Base-by-base conservation (phyloP, 2,797 vertebrate species). In the Mergus octosetaceus region DNA sequence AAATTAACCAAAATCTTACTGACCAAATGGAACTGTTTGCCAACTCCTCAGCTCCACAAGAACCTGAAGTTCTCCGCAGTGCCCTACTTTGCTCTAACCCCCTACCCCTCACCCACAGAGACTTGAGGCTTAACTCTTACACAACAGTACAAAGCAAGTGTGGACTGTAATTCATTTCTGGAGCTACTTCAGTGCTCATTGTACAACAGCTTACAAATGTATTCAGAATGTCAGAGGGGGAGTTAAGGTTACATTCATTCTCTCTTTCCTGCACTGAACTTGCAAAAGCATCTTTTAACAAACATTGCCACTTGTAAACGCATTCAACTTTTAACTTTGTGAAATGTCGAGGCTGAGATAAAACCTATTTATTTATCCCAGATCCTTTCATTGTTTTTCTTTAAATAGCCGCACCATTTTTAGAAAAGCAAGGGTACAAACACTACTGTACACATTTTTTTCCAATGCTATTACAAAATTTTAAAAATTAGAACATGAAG, bases 391-490 rank as follows among this genome's bases (percentile, higher is more conserved):
- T 4, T 47, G 4, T 7, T 92, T 90, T 43, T 41, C 28, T 77
- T 89, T 60, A 73, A 75, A 86, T 4, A 74, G 21, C 3, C 9
- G 18, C 84, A 75, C 11, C 39, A 47, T 28, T 76, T 74, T 68
- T 68, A 92, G n/a, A 25, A 76, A 73, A 78, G 56, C 16, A 14
- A 90, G 90, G 24, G 21, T 22, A 65, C 71, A 32, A 38, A 1
- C 28, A 57, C n/a, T 0, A 0, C 2, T 39, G 10, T 28, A 77
- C 7, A 6, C 0, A 0, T 22, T 41, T 70, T 45, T 43, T 47
- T 6, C 30, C 68, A 83, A 69, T 5, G 39, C 10, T 56, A 17
- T 3, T 28, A 39, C 2, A 38, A 16, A 71, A 54, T 53, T 60
- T 80, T 77, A 74, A 77, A 24, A 91, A 60, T 21, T 58, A 77